Conservation (phyloP, 2,888 invertebrate genomes). For the Endomychus coccineus region DNA sequence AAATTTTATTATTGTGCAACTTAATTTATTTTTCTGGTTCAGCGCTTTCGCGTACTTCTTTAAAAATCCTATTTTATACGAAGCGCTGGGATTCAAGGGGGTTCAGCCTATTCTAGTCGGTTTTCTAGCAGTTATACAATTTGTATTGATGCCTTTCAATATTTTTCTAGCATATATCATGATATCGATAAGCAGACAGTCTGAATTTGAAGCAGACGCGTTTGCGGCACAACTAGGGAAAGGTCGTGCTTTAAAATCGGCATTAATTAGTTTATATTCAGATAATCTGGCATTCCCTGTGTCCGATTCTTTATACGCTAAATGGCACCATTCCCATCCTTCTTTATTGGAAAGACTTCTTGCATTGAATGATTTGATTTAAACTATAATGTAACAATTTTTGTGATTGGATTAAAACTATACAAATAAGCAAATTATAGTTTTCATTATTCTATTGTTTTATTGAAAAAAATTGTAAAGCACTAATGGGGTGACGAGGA, state of each 20-base stretch:
- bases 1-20: conserved; percentile 5
- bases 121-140: conserved; percentile 6
- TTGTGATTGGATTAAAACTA: too few species aligned
- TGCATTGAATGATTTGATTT: background rate
- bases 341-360: conserved; percentile 9
- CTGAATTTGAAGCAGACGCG: conserved; percentile 8
- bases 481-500: too few species aligned
- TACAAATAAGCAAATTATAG: too few species aligned
- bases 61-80: conserved; percentile 6
- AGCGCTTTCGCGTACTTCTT: conserved; percentile 2
- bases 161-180: conserved; percentile 5
- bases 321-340: conserved; percentile 3
- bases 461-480: too few species aligned
- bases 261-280: conserved; percentile 6
- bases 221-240: conserved; percentile 6
- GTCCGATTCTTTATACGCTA: conserved; percentile 5
- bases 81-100: conserved; percentile 8
- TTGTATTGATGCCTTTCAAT: conserved; percentile 10
- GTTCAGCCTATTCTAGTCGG: conserved; percentile 3
- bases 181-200: conserved; percentile 4
- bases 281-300: conserved; percentile 6
- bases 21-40: conserved; percentile 5
- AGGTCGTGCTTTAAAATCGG: conserved; percentile 3
- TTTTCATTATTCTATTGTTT: too few species aligned
- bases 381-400: background rate